phyloP scores from a whole-genome alignment of 2,888 invertebrate species.

The Stenoptilia bipunctidactyla region DNA sequence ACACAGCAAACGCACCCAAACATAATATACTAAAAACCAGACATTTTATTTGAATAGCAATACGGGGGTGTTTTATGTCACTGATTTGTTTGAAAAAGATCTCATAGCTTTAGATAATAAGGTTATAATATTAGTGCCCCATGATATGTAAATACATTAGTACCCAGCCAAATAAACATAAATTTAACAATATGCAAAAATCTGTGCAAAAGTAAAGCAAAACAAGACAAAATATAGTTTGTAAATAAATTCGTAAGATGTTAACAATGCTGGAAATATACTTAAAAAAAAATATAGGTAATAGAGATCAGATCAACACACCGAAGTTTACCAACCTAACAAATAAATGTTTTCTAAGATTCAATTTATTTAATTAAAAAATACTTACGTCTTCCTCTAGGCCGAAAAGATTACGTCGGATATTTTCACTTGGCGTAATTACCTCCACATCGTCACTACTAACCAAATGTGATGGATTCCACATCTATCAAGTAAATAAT shows the following conservation, averaged over 20 bases:
- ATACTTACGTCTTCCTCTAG: slow-evolving; percentile 4
- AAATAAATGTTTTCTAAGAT: not conserved
- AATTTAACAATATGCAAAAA: too few species aligned
- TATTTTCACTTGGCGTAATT: slow-evolving; percentile 3
- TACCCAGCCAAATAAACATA: too few species aligned
- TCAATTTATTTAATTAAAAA: not conserved
- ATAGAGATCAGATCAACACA: not conserved
- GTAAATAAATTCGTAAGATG: not conserved
- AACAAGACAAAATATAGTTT: too few species aligned
- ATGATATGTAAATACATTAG: slow-evolving; percentile 1
- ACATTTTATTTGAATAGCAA: too few species aligned
- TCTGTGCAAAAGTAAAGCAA: too few species aligned
- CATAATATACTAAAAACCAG: too few species aligned
- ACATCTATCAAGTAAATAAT: slow-evolving; percentile 3
- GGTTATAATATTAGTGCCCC: slow-evolving; percentile 1
- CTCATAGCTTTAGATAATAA: not conserved
- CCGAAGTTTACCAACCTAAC: slow-evolving; percentile 1
- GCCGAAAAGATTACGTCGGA: slow-evolving; percentile 4
- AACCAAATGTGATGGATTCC: slow-evolving; percentile 4
- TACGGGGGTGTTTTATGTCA: not conserved
- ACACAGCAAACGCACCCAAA: slow-evolving; percentile 3
- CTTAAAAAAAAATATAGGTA: not conserved
- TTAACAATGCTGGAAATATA: not conserved
- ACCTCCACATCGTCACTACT: slow-evolving; percentile 4
- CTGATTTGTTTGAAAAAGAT: not conserved